Percentiles rank a stretch among this genome's conserved stretches.
Evolutionary conservation across 2,797 vertebrate genomes (phyloP).

Genomic region (Cuculus canorus): DNA sequence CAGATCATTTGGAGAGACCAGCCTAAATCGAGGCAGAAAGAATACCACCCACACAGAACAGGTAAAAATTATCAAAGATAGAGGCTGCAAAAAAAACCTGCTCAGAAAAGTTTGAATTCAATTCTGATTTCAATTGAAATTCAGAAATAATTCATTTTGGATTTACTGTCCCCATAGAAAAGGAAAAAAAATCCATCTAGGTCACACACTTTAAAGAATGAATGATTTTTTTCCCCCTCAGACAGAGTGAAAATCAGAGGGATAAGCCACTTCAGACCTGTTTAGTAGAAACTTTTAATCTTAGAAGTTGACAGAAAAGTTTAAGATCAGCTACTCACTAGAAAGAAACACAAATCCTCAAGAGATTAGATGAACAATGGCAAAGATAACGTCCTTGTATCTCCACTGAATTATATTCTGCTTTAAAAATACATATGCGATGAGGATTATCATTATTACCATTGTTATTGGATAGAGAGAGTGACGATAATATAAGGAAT

Average conservation of each 20-base stretch:
- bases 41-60: neutral
- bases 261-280: neutral
- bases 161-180: neutral
- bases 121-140: neutral
- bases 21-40: slow-evolving; percentile 13
- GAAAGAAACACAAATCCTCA: neutral
- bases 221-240: neutral
- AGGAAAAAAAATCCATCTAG: neutral
- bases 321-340: neutral
- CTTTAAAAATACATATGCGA: slow-evolving; percentile 6
- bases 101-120: neutral
- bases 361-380: neutral
- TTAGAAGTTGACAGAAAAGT: neutral
- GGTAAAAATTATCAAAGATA: slow-evolving; percentile 3
- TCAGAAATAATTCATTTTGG: neutral
- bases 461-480: neutral
- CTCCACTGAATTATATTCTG: neutral
- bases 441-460: neutral
- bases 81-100: neutral
- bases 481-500: neutral
- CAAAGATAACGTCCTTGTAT: neutral
- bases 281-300: neutral
- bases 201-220: neutral
- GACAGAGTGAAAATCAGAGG: neutral
- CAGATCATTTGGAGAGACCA: slow-evolving; percentile 4